These are phyloP conservation scores for Porites australiensis DNA, from an alignment of 64 coral and sea anemone genomes.

Conservation along the genomic window DNA sequence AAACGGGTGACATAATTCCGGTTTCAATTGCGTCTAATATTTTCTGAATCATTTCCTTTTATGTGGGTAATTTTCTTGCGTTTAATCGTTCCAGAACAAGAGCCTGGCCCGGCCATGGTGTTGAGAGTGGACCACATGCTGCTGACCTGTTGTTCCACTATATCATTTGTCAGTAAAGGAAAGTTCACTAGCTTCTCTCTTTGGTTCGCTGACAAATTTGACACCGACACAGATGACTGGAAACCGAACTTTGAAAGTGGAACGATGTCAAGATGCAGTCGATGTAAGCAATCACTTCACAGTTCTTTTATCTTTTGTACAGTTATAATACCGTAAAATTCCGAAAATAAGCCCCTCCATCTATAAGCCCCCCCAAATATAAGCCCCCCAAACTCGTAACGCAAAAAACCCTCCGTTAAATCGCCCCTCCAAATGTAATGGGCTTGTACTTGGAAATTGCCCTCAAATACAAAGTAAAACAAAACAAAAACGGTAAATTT, in stretches of 20 bases:
- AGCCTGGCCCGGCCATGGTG: conserved; percentile 85
- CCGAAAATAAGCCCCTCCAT: no score
- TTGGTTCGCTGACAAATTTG: conserved; percentile 97
- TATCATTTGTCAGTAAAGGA: conserved; percentile 96
- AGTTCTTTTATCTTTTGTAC: neutral
- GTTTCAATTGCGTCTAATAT: no score
- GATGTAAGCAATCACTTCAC: conserved; percentile 33
- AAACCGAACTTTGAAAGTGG: conserved; percentile 63
- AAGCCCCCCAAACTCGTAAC: no score
- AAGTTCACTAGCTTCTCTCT: conserved; percentile 95
- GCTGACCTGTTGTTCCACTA: conserved; percentile 91
- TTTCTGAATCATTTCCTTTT: no score
- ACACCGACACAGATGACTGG: conserved; percentile 87
- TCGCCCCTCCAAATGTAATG: no score
- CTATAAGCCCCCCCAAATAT: no score
- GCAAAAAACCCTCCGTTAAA: no score
- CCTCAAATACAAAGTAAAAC: no score
- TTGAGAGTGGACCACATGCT: conserved; percentile 91
- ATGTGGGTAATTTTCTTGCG: no score
- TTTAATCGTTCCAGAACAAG: conserved; percentile 31
- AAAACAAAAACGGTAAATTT: no score
- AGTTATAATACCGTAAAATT: neutral
- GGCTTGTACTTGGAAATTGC: no score
- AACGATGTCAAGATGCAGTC: conserved; percentile 75
- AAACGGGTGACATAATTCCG: no score